Conservation (phyloP, 2,888 invertebrate genomes). For the Sminthurides aquaticus region DNA sequence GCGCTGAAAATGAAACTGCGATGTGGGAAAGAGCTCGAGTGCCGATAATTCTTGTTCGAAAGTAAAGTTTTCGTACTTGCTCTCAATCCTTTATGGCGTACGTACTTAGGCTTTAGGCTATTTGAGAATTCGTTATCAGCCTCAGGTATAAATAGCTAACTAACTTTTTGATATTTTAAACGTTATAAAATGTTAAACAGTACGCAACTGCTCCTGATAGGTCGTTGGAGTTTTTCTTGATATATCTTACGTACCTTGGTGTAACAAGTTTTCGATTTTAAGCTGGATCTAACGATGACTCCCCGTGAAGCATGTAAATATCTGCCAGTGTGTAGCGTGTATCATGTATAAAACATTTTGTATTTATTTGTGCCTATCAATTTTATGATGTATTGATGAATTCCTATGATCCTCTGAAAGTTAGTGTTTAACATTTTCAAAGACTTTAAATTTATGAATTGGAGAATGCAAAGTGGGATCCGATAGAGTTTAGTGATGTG, state of each 20-base stretch:
- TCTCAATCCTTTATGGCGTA: too few relatives aligned
- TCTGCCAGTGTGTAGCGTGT: not conserved
- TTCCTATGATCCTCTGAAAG: too few relatives aligned
- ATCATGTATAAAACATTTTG: not conserved
- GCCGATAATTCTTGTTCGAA: not conserved
- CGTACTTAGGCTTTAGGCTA: not conserved
- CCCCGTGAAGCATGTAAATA: not conserved
- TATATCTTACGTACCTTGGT: not conserved
- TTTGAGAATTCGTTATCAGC: not conserved
- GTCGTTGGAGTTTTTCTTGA: too few relatives aligned
- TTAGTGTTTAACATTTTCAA: too few relatives aligned
- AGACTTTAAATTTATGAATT: too few relatives aligned
- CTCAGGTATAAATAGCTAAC: not conserved
- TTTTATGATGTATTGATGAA: too few relatives aligned
- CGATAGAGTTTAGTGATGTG: too few relatives aligned
- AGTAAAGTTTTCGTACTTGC: not conserved
- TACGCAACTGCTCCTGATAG: too few relatives aligned
- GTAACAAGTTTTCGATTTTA: not conserved
- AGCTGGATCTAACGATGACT: not conserved
- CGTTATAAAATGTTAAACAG: too few relatives aligned
- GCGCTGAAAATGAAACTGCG: not conserved
- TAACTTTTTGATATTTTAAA: too few relatives aligned
- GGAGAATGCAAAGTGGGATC: too few relatives aligned
- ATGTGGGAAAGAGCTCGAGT: not conserved
- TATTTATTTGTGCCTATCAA: not conserved